Evolutionary conservation across 1,140 invertebrate species (phyloP).

Genomic region (Amyelois transitella): DNA sequence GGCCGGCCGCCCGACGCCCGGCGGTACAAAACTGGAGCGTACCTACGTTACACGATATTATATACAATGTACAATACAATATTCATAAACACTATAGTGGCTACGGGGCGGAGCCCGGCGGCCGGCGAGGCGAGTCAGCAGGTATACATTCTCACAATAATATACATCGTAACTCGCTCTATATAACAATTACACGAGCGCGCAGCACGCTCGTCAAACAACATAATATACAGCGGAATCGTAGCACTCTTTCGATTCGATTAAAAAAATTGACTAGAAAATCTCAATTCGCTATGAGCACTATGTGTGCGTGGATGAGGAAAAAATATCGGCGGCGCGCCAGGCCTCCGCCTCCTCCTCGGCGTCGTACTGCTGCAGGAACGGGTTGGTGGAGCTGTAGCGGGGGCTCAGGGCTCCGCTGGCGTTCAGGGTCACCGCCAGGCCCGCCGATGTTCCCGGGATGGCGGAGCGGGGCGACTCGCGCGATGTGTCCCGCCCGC

Average conservation of each 20-base stretch:
- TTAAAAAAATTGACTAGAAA: conserved; percentile 73
- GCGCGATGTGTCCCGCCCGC: conserved; percentile 39
- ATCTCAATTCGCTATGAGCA: conserved; percentile 67
- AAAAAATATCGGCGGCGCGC: conserved; percentile 65
- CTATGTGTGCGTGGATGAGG: conserved; percentile 65
- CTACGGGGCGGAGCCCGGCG: conserved; percentile 51
- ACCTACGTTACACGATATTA: conserved; percentile 63
- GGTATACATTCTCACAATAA: conserved; percentile 68
- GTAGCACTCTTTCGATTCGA: conserved; percentile 68
- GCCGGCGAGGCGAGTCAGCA: conserved; percentile 48
- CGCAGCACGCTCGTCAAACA: conserved; percentile 63
- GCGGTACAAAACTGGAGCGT: conserved; percentile 62
- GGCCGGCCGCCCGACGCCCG: conserved; percentile 45
- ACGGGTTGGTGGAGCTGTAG: conserved; percentile 76
- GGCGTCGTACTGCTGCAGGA: conserved; percentile 75
- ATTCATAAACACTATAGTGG: conserved; percentile 50
- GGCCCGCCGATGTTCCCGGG: conserved; percentile 75
- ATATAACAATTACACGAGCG: conserved; percentile 69
- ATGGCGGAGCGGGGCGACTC: conserved; percentile 64
- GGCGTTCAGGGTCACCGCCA: conserved; percentile 75
- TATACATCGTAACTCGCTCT: conserved; percentile 69
- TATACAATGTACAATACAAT: conserved; percentile 71
- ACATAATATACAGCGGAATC: conserved; percentile 71
- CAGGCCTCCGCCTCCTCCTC: conserved; percentile 66
- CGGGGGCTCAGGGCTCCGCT: conserved; percentile 59